phyloP scores from a whole-genome alignment of 1,140 invertebrate genomes.

The Dendroctonus ponderosae region DNA sequence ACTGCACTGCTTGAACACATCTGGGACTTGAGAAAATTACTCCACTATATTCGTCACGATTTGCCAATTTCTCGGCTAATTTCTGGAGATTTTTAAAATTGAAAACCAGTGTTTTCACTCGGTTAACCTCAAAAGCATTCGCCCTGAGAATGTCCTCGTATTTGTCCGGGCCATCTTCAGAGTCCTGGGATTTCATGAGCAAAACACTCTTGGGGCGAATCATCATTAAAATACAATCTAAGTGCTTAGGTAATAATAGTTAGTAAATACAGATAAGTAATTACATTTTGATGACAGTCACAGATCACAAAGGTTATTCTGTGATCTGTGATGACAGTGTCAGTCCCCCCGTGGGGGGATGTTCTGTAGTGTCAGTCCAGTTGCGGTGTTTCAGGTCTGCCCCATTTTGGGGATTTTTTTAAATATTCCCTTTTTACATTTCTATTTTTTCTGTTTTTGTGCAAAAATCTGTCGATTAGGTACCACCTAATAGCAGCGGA shows the following conservation, averaged over 20 bases:
- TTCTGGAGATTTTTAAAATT: conserved; percentile 48
- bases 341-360: no score
- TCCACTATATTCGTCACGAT: conserved; percentile 45
- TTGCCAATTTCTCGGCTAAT: conserved; percentile 46
- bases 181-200: conserved; percentile 42
- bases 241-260: no score
- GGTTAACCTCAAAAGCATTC: conserved; percentile 40
- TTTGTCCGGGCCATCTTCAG: conserved; percentile 40
- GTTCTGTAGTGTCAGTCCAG: no score
- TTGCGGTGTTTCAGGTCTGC: no score
- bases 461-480: conserved; percentile 1
- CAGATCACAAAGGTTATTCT: no score
- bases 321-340: no score
- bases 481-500: conserved; percentile 44
- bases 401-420: no score
- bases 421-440: no score
- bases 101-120: conserved; percentile 50
- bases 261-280: no score
- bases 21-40: conserved; percentile 54
- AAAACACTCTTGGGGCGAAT: conserved; percentile 39
- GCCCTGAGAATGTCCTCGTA: conserved; percentile 40
- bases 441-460: no score
- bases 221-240: conserved; percentile 5
- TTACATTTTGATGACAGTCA: no score
- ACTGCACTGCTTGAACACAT: conserved; percentile 48